phyloP scores from a whole-genome alignment of 2,888 invertebrate species.

The Bembecia ichneumoniformis region DNA sequence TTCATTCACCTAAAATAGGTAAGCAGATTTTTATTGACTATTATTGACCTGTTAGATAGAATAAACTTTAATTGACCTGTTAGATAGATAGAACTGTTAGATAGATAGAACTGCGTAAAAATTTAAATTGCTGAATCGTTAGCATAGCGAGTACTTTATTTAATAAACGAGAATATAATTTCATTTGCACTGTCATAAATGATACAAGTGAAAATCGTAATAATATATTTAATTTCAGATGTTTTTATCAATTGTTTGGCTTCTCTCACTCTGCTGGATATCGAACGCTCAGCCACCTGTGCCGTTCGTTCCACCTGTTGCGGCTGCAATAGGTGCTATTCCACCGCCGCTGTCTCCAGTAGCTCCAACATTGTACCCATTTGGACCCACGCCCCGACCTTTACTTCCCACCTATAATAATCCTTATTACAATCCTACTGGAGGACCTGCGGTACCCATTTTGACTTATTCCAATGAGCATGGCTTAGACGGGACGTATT shows the following conservation, averaged over 20 bases:
- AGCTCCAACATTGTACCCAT: constrained; percentile 9
- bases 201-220: too few relatives aligned
- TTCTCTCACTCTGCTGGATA: constrained; percentile 12
- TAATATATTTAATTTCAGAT: constrained; percentile 22
- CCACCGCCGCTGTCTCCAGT: constrained; percentile 1
- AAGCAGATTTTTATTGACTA: too few relatives aligned
- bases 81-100: too few relatives aligned
- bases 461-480: constrained; percentile 67
- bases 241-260: constrained; percentile 13
- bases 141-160: background rate
- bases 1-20: too few relatives aligned
- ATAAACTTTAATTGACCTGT: too few relatives aligned
- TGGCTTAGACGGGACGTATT: constrained; percentile 74
- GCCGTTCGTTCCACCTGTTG: constrained; percentile 2
- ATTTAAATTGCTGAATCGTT: background rate
- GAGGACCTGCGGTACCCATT: constrained; percentile 58
- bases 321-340: constrained; percentile 5
- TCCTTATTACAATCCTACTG: constrained; percentile 33
- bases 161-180: background rate
- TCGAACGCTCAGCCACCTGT: constrained; percentile 8
- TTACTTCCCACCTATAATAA: constrained; percentile 27
- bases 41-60: too few relatives aligned
- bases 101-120: too few relatives aligned
- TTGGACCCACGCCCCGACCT: constrained; percentile 16
- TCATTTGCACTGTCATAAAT: background rate